phyloP scores from a whole-genome alignment of 2,888 invertebrate genomes.

The Gisinianus flammeolus region DNA sequence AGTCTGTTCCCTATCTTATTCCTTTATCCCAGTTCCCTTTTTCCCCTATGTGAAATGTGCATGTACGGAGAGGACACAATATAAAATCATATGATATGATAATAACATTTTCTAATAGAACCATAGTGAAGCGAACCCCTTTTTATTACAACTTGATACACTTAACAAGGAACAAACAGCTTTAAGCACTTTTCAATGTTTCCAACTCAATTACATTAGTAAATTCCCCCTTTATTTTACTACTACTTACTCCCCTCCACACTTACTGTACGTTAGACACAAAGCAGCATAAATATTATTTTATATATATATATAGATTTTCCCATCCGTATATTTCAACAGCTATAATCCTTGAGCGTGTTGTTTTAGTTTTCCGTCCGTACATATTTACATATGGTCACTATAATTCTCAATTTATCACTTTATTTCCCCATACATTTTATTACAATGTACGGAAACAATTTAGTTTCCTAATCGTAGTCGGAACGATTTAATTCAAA shows the following conservation, averaged over 20 bases:
- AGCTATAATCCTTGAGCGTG: too few relatives aligned
- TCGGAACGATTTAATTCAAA: too few relatives aligned
- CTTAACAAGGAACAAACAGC: conserved; percentile 37
- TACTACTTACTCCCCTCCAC: not conserved
- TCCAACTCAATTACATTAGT: conserved; percentile 40
- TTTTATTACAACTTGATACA: conserved; percentile 38
- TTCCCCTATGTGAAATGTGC: not conserved
- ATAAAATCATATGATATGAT: too few relatives aligned
- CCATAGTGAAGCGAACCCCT: not conserved
- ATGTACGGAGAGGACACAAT: conserved; percentile 9
- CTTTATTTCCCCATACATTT: too few relatives aligned
- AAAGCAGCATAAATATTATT: too few relatives aligned
- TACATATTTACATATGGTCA: too few relatives aligned
- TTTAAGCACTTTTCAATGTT: conserved; percentile 37
- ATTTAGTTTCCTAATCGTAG: too few relatives aligned
- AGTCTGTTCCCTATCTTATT: not conserved
- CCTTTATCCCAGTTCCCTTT: not conserved
- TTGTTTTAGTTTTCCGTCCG: too few relatives aligned
- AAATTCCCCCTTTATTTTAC: not conserved
- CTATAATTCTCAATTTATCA: too few relatives aligned
- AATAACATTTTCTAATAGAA: not conserved
- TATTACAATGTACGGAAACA: too few relatives aligned
- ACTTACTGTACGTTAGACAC: not conserved
- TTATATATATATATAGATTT: too few relatives aligned
- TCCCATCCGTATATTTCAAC: too few relatives aligned